Percentiles rank a stretch among this genome's conserved stretches.
phyloP scores from a whole-genome alignment of 2,888 invertebrate genomes.

The Selenia dentaria region DNA sequence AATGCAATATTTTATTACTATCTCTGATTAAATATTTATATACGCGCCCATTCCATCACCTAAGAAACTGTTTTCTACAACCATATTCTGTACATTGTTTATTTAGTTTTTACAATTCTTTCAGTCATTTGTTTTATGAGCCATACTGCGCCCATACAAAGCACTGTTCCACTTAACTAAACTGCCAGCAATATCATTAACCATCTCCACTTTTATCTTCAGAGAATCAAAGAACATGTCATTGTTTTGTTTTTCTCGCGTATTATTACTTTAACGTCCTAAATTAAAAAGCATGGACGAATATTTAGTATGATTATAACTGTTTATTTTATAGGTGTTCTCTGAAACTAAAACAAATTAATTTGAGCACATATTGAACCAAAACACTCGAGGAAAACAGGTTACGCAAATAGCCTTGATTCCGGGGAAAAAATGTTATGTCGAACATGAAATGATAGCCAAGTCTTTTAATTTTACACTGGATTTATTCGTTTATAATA shows the following conservation, averaged over 20 bases:
- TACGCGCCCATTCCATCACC: no score
- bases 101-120: conserved; percentile 1
- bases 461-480: no score
- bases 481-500: no score
- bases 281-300: background rate
- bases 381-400: conserved; percentile 12
- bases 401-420: conserved; percentile 14
- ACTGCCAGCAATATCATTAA: conserved; percentile 37
- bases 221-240: background rate
- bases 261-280: conserved; percentile 22
- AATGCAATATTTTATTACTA: no score
- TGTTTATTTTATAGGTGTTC: conserved; percentile 35
- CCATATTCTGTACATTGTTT: no score
- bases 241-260: background rate
- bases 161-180: conserved; percentile 19
- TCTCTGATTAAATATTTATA: no score
- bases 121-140: conserved; percentile 2
- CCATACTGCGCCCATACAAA: background rate
- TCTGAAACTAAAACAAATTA: conserved; percentile 28
- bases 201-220: background rate
- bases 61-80: no score
- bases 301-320: conserved; percentile 19
- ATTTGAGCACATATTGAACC: conserved; percentile 17
- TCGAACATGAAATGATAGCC: background rate
- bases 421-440: conserved; percentile 11